Base-by-base conservation (phyloP, 2,113 vertebrate species). In the Varanus salvator region DNA sequence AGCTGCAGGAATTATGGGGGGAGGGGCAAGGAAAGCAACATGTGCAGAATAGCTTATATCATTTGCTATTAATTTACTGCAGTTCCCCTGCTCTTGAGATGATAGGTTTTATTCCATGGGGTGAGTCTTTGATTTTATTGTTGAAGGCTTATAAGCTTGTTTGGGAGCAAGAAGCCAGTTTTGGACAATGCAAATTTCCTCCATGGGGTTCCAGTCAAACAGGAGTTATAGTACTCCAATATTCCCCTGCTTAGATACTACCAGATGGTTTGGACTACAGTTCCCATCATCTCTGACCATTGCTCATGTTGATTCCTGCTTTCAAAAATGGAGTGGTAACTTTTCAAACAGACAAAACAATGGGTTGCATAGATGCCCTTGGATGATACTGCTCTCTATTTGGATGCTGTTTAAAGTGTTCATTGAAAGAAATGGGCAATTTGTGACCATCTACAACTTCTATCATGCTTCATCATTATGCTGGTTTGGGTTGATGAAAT, bases 1-100 rank as follows among this genome's bases (percentile, higher is more conserved):
- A 88, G 89, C 90, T 95, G 96, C 87, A 50, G 74, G 85, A 86
- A 54, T 27, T 72, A 72, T 80, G 64, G 21, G 3, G 17, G 80
- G 52, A 90, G 57, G 57, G 15, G 23, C 23, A 78, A 6, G 29
- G 25, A 6, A 87, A 69, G 77, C 19, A 54, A 54, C 8, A 29
- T 8, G 52, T 60, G 8, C 52, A 52, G 2, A 52, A 50, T 80
- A 48, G 23, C 29, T 78, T 50, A 29, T 75, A 8, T 44, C n/a
- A 19, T 17, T 54, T 23, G 23, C 12, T 8, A 68, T 27, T n/a
- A 52, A 34, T 27, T 86, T 44, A 8, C 12, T 44, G 14, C 25
- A 31, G 31, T 4, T 21, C 23, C n/a, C 7, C 50, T 4, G 11
- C 54, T 54, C 6, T 12, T 54, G 52, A 74, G 50, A 3, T 34